Evolutionary conservation across 2,888 invertebrate genomes (phyloP).

Genomic region (Andricus quercusramuli): DNA sequence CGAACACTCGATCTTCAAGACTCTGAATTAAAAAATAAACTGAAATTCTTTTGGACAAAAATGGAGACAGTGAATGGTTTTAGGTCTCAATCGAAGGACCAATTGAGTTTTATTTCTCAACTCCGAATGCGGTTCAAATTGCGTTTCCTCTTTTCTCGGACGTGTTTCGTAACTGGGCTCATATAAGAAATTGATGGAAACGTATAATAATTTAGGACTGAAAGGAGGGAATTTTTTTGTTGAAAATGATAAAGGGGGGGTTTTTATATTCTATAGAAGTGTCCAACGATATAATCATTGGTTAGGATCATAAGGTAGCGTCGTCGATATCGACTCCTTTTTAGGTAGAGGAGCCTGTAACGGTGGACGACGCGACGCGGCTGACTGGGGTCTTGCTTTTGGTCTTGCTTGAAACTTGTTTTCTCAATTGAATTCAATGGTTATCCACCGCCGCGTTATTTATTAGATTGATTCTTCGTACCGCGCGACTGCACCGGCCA

Average conservation of each 20-base stretch:
- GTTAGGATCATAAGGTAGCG: conserved; percentile 57
- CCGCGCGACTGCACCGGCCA: conserved; percentile 48
- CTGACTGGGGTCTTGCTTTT: conserved; percentile 69
- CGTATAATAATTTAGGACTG: conserved; percentile 20
- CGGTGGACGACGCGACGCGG: conserved; percentile 67
- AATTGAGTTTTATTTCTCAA: conserved; percentile 28
- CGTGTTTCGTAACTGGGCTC: conserved; percentile 14
- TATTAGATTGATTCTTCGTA: conserved; percentile 66
- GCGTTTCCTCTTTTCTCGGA: neutral
- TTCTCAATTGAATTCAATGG: conserved; percentile 65
- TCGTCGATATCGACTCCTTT: conserved; percentile 61
- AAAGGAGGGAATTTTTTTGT: neutral
- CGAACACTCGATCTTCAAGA: neutral
- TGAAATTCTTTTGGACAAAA: neutral
- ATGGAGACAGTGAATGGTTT: neutral
- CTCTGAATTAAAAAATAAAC: neutral
- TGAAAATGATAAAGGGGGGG: conserved; percentile 1
- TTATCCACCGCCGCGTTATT: conserved; percentile 64
- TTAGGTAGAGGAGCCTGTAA: conserved; percentile 63
- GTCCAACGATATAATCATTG: conserved; percentile 40
- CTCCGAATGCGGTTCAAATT: neutral
- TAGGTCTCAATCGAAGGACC: conserved; percentile 28
- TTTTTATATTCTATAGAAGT: conserved; percentile 28
- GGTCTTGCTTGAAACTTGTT: conserved; percentile 65
- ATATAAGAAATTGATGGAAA: conserved; percentile 34